Evolutionary conservation across 2,888 invertebrate genomes (phyloP).

Genomic region (Apamea epomidion): DNA sequence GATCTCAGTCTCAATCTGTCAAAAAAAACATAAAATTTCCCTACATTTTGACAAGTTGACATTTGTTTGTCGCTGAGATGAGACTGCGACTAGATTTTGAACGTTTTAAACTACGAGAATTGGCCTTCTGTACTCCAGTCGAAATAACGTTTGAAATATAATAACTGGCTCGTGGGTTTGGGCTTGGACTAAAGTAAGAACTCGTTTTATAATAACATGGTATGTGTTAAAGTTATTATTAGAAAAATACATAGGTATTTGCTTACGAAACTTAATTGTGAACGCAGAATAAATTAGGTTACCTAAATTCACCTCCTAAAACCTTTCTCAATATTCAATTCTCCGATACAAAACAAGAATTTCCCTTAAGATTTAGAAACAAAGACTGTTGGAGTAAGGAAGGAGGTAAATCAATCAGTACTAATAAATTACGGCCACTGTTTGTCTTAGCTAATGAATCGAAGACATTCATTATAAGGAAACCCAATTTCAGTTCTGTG

Average conservation of each 20-base stretch:
- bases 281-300: neutral
- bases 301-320: neutral
- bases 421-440: conserved; percentile 41
- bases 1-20: too few species aligned
- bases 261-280: neutral
- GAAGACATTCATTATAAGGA: conserved; percentile 49
- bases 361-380: conserved; percentile 20
- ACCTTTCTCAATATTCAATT: neutral
- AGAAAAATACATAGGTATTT: neutral
- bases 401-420: conserved; percentile 48
- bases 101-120: too few species aligned
- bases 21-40: too few species aligned
- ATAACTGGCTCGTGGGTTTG: too few species aligned
- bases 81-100: too few species aligned
- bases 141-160: too few species aligned
- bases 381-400: conserved; percentile 23
- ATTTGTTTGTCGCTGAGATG: too few species aligned
- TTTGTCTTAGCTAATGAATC: conserved; percentile 53
- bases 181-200: too few species aligned
- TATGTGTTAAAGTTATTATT: neutral
- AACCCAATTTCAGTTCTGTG: conserved; percentile 28
- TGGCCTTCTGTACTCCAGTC: too few species aligned
- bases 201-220: too few species aligned
- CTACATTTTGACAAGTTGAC: too few species aligned
- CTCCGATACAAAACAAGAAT: conserved; percentile 26